Base-by-base conservation (phyloP, 2,888 invertebrate species). In the Epistrophella euchroma region DNA sequence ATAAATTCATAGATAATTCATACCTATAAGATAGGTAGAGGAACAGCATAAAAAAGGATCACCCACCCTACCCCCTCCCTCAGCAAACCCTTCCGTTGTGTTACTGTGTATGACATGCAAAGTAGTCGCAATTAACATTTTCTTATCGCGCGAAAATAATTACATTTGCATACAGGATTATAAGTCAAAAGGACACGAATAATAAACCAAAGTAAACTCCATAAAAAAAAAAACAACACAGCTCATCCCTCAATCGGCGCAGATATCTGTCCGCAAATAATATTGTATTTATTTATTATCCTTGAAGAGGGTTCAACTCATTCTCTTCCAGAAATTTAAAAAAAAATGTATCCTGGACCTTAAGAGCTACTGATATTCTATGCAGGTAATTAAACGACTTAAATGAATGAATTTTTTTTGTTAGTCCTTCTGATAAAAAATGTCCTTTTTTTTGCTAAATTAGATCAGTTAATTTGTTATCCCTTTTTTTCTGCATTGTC, bases 131-230 rank as follows among this genome's bases (percentile, higher is more conserved):
- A 86, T 86, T 86, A 86, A 82, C 77, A 77, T 76, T 85, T 82
- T 78, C 82, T 86, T 86, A 86, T 86, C 86, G 77, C 86, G 81
- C 76, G 62, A 77, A 74, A 77, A 86, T 86, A 86, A 86, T 82
- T 86, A 86, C 86, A 86, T 86, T 86, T 86, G 86, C 86, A 82
- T 78, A 82, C 86, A 68, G 82, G 66, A 74, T 74, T 82, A 71
- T 58, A 82, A 77, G 77, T n/a, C 70, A 32, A 56, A 77, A 17
- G 52, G 68, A 55, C 72, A 74, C 17, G 58, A 68, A 56, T 35
- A 43, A 72, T 56, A 55, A 56, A 50, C 19, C 22, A 19, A 50
- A 50, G 37, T 17, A 25, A 17, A 32, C 62, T 74, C 60, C 68
- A 71, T 71, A 71, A 19, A 68, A 52, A 68, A 56, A 75, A 74